A percentile compares a stretch with the other conserved stretches of the same genome.
Evolutionary conservation across 1,140 invertebrate genomes (phyloP).

Genomic region (Mya arenaria): DNA sequence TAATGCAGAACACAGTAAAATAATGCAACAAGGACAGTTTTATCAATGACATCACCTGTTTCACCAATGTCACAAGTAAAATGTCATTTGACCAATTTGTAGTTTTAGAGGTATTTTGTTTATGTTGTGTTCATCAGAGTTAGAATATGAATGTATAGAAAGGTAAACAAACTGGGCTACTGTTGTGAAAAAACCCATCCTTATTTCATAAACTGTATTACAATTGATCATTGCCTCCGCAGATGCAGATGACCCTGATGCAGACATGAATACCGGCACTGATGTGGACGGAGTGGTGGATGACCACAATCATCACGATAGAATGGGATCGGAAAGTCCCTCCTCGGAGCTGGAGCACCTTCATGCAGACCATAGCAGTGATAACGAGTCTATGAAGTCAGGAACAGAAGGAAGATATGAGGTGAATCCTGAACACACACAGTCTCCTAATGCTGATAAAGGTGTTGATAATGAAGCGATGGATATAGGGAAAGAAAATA

Average conservation of each 20-base stretch:
- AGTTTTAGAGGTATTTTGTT: too few relatives aligned
- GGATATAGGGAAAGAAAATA: not conserved
- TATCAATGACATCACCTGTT: too few relatives aligned
- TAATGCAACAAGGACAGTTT: too few relatives aligned
- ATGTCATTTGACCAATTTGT: too few relatives aligned
- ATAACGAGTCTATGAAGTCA: slow-evolving; percentile 36
- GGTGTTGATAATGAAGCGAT: not conserved
- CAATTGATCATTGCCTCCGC: too few relatives aligned
- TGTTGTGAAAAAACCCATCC: too few relatives aligned
- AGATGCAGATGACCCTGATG: not conserved
- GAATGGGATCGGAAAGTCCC: slow-evolving; percentile 48
- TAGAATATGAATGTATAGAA: too few relatives aligned
- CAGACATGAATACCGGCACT: slow-evolving; percentile 5
- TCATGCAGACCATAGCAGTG: slow-evolving; percentile 9
- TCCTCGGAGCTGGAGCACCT: slow-evolving; percentile 43
- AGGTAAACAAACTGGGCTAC: too few relatives aligned
- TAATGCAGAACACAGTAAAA: too few relatives aligned
- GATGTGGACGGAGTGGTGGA: slow-evolving; percentile 31
- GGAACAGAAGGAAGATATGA: slow-evolving; percentile 38
- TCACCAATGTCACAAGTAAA: too few relatives aligned
- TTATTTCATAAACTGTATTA: too few relatives aligned
- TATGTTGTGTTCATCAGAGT: too few relatives aligned
- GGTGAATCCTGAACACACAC: slow-evolving; percentile 21
- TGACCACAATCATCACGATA: slow-evolving; percentile 17
- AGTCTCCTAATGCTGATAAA: not conserved